Base-by-base conservation (phyloP, 1,140 invertebrate species). In the Zaprionus ornatus region DNA sequence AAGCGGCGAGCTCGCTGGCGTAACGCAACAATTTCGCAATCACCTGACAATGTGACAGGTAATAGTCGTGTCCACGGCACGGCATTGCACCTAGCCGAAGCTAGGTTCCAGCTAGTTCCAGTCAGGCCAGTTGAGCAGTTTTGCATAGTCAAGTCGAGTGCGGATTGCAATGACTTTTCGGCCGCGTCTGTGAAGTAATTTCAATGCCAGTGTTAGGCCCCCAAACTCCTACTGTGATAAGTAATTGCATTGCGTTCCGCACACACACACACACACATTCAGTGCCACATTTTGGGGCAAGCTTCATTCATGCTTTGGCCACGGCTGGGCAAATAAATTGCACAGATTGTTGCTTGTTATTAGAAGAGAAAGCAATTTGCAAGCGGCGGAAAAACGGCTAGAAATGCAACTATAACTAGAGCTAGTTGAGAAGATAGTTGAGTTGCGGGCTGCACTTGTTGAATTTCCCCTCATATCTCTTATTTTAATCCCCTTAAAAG, bases 1-100 rank as follows among this genome's bases (percentile, higher is more conserved):
- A 42, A 42, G 37, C 40, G 40, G 40, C 13, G 40, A 7, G 69
- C 74, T 56, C 71, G 73, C 75, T 85, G 82, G 86, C 81, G 85
- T 90, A 90, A 90, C 85, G 85, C 85, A 90, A 90, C 85, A 90
- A 90, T 90, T 90, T 90, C 73, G 86, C 85, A 90, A 90, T 90
- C 85, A 90, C 85, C 85, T 90, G 85, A 90, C 85, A 90, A 90
- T 90, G 85, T 90, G 85, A 90, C 85, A 90, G 85, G 85, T 90
- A 90, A 90, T 90, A 90, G 85, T 90, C 85, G 86, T 90, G 86
- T 90, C 81, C 86, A 90, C 75, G 69, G 74, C 67, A 79, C 60
- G 32, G 69, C 60, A 55, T 55, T 57, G 50, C 70, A 74, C 77
- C 74, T 90, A 85, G 45, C 10, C 19, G 10, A 3, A 23, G 45